These are phyloP conservation scores for Anser brachyrhynchus DNA, from an alignment of 2,113 vertebrate genomes.

Conservation along the genomic window DNA sequence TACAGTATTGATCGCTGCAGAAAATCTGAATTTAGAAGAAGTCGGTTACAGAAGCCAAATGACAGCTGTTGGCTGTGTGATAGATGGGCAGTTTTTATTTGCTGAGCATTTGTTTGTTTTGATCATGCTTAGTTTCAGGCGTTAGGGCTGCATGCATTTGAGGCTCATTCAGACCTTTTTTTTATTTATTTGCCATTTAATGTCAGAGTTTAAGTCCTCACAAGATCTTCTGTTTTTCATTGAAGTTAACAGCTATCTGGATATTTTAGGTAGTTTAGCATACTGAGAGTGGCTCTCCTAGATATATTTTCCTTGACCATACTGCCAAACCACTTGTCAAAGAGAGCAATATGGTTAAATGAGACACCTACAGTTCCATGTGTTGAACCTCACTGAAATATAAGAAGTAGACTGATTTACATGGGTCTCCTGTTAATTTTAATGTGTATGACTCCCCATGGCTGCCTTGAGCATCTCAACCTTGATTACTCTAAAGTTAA, in stretches of 20 bases:
- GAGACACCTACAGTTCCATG: neutral
- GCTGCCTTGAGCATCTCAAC: slow-evolving; percentile 25
- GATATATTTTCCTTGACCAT: neutral
- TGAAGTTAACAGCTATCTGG: neutral
- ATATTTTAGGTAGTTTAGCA: neutral
- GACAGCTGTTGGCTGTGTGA: neutral
- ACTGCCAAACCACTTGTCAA: neutral
- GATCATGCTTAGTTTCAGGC: neutral
- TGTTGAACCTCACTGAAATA: neutral
- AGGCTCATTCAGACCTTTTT: neutral
- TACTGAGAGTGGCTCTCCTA: neutral
- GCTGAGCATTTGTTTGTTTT: slow-evolving; percentile 2
- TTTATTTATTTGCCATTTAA: neutral
- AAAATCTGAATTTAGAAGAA: slow-evolving; percentile 10
- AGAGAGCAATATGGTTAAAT: neutral
- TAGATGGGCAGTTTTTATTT: neutral
- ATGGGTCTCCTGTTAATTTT: neutral
- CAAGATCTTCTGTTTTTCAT: neutral
- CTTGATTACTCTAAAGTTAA: slow-evolving; percentile 23
- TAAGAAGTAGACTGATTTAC: neutral
- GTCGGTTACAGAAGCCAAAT: neutral
- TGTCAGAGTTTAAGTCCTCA: neutral
- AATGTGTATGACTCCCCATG: neutral
- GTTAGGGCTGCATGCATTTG: neutral
- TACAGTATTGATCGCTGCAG: neutral